phyloP scores from a whole-genome alignment of 2,888 invertebrate species.

The Papilio gigon region DNA sequence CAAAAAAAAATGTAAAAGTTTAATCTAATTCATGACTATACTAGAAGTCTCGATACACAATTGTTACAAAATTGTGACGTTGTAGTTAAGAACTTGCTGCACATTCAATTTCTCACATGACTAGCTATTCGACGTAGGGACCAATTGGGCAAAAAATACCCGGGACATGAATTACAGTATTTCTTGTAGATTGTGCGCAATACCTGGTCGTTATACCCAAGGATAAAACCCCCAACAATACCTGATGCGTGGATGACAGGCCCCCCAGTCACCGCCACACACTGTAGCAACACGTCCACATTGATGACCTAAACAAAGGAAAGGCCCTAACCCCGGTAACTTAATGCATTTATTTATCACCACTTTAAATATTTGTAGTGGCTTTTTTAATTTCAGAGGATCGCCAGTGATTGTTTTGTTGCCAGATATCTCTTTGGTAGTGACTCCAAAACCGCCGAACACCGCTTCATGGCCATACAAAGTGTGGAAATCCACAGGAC shows the following conservation, averaged over 20 bases:
- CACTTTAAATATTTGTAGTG: conserved; percentile 23
- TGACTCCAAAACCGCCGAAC: conserved; percentile 19
- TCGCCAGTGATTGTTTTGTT: not conserved
- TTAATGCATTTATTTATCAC: conserved; percentile 9
- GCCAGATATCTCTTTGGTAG: not conserved
- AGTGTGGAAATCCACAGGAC: conserved; percentile 17
- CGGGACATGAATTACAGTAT: not conserved
- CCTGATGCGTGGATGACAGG: conserved; percentile 30
- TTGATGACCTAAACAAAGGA: conserved; percentile 11
- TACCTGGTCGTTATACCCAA: not conserved
- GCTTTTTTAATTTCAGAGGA: conserved; percentile 15
- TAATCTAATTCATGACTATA: not conserved
- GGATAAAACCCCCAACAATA: conserved; percentile 16
- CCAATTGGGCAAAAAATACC: conserved; percentile 11
- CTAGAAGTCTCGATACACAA: not conserved
- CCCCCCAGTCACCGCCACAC: conserved; percentile 32
- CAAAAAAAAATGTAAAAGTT: too few relatives aligned
- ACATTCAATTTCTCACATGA: conserved; percentile 7
- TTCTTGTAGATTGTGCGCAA: not conserved
- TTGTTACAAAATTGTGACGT: not conserved
- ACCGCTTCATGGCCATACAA: conserved; percentile 27
- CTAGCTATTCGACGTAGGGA: conserved; percentile 18
- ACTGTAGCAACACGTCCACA: not conserved
- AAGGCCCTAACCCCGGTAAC: not conserved
- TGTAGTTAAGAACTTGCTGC: not conserved